Evolutionary conservation across 2,797 vertebrate genomes (phyloP), one percentile per base, ranked within the genome.

Genomic region (Amblyopsis hoosieri): DNA sequence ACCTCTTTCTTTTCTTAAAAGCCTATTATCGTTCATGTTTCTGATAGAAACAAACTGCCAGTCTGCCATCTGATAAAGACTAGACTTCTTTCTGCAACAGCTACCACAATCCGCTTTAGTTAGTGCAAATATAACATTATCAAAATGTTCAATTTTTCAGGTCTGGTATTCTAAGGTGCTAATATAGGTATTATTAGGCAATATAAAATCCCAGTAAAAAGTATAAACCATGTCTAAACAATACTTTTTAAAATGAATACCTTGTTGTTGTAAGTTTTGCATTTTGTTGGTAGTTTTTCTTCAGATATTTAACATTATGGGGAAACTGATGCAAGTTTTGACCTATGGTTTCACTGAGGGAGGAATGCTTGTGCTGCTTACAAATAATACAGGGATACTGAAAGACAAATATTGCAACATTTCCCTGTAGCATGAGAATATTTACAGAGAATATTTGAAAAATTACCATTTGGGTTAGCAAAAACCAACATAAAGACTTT

Each of bases 91-190:
- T 77, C 70, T 77, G 68, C 62, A 69, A 83, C 67, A 72, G 72
- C 80, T 83, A 79, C 68, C 74, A 71, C 66, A 74, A 64, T 77
- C 64, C 51, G 71, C 72, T 82, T 78, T 78, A 69, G 71, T 91
- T 93, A 94, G 92, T 93, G 92, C 92, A 93, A 94, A 89, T 82
- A 85, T 62, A 88, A 87, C 74, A 79, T 69, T 58, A 64, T 87
- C 72, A 77, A 82, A 87, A 76, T 71, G 80, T 77, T 71, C 58
- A 69, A 71, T 82, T 78, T 79, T 51, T 82, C 71, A 79, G 76
- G 82, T 86, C 77, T 84, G 85, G 75, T 80, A 66, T 79, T 79
- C 81, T 91, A 94, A 94, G 93, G 91, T 93, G 92, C 93, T 90
- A 88, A 80, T 85, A 85, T 84, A 74, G 66, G 62, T 81, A 60